Base-by-base conservation (phyloP, 2,888 invertebrate genomes). In the Sminthurinus aureus region DNA sequence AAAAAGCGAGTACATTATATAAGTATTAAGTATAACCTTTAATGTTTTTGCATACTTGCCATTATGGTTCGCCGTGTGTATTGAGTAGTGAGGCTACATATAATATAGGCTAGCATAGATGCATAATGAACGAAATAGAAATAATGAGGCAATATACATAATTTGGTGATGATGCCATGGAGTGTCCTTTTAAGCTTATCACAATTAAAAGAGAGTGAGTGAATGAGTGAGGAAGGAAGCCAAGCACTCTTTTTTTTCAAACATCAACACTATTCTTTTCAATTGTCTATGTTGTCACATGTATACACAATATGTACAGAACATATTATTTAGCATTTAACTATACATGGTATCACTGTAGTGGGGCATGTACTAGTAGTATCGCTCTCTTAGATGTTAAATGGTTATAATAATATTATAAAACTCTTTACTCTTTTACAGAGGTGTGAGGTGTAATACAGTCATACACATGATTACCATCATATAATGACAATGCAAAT, bases 131-230 rank as follows among this genome's bases (percentile, higher is more conserved):
- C 38, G n/a, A 73, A 4, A 73, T 73, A 8, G 66, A 66, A 66
- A 66, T 66, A 66, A 66, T 66, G 20, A n/a, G 20, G n/a, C n/a
- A 20, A 66, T 66, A n/a, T 66, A 66, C 71, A 71, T 71, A 58
- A 24, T 81, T 74, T 81, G 73, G 73, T 81, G 80, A 73, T 73
- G 73, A 24, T 58, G 73, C 73, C 73, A 66, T 74, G 79, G 50
- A 69, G 66, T 83, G 82, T 81, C 83, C 84, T 83, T 79, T 83
- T 84, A 79, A 71, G 83, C 81, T 83, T 82, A 84, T 83, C 79
- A 74, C 74, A 75, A 84, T 77, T 81, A 79, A 83, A 73, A 79
- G 38, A 4, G 38, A 38, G 38, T 38, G 38, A 79, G 50, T 20
- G 80, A 74, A 71, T 38, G 38, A 79, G 50, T 20, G 80, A 74